These are phyloP conservation scores for Gallinago media DNA, from an alignment of 2,113 vertebrate genomes.

Conservation along the genomic window DNA sequence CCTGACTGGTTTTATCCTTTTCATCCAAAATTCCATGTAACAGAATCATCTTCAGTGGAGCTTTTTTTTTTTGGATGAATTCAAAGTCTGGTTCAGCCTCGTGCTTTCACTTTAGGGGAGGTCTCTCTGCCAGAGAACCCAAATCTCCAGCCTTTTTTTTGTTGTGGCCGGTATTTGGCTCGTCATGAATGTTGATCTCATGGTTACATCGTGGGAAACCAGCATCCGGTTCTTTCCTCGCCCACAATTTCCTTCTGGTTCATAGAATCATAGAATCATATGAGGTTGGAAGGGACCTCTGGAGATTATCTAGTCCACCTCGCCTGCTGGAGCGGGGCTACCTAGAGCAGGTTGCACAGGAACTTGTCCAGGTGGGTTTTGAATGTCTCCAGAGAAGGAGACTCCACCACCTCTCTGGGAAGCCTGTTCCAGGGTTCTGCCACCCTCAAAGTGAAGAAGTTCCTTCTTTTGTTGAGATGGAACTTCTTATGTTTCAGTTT, in stretches of 20 bases:
- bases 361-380: too few species aligned
- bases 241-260: not conserved
- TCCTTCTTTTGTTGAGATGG: too few species aligned
- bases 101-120: not conserved
- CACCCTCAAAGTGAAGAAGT: too few species aligned
- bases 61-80: not conserved
- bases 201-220: rapidly evolving
- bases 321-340: too few species aligned
- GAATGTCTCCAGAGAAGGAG: too few species aligned
- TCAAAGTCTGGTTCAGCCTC: not conserved
- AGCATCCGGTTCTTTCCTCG: not conserved
- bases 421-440: too few species aligned
- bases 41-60: not conserved
- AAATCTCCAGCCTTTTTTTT: not conserved
- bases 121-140: not conserved
- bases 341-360: too few species aligned
- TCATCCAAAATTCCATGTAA: not conserved
- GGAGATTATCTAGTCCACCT: too few species aligned
- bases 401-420: too few species aligned
- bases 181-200: rapidly evolving
- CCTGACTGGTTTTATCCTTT: not conserved
- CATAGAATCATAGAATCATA: too few species aligned
- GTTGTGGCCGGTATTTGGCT: rapidly evolving
- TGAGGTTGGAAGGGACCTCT: too few species aligned
- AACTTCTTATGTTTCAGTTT: too few species aligned